Percentiles rank a stretch among this genome's conserved stretches.
Conservation (phyloP, 2,797 vertebrate species). For the Petrocephalus sullivani region DNA sequence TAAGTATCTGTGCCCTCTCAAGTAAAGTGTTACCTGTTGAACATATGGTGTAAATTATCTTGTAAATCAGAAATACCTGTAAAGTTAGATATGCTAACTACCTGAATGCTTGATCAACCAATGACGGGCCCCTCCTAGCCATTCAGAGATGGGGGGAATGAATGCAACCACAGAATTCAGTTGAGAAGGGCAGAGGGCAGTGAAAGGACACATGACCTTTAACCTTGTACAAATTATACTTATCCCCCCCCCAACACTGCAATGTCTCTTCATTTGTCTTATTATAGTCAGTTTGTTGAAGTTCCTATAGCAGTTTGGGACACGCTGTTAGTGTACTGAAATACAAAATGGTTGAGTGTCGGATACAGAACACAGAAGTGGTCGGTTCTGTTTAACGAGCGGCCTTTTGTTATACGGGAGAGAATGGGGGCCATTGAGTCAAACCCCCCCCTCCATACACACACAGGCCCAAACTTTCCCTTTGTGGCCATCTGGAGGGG, state of each 20-base stretch:
- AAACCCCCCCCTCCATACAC: not conserved
- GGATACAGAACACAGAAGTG: not conserved
- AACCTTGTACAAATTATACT: not conserved
- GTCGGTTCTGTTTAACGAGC: not conserved
- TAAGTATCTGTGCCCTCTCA: not conserved
- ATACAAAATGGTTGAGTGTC: not conserved
- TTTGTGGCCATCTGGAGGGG: constrained; percentile 14
- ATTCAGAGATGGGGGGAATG: not conserved
- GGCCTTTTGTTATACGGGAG: constrained; percentile 3
- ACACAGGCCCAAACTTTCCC: not conserved
- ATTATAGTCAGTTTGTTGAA: not conserved
- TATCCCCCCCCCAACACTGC: not conserved
- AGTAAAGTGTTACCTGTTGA: not conserved
- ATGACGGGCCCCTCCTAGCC: not conserved
- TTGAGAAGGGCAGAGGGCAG: not conserved
- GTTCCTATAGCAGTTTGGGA: not conserved
- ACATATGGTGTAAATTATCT: not conserved
- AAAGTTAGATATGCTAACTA: not conserved
- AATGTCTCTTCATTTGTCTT: not conserved
- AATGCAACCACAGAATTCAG: not conserved
- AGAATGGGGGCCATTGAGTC: not conserved
- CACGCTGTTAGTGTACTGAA: not conserved
- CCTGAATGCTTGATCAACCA: not conserved
- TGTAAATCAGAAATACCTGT: not conserved
- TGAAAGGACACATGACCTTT: not conserved